phyloP scores from a whole-genome alignment of 2,888 invertebrate genomes.

The Crocallis elinguaria region DNA sequence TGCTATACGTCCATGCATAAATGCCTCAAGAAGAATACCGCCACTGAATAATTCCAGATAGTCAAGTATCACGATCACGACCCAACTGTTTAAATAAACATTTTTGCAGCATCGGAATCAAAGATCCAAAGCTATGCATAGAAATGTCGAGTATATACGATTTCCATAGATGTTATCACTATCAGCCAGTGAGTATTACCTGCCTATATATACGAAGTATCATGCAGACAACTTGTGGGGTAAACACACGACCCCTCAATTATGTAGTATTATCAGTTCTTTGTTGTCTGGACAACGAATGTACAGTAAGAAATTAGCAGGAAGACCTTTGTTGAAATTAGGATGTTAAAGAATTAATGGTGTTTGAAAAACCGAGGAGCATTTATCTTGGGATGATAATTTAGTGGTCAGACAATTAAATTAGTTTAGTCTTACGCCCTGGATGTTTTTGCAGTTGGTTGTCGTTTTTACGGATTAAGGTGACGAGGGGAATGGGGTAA shows the following conservation, averaged over 20 bases:
- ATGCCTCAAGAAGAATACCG: too few relatives aligned
- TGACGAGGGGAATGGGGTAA: too few relatives aligned
- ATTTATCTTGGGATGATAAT: too few relatives aligned
- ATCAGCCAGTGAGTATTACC: constrained; percentile 22
- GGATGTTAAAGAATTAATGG: constrained; percentile 14
- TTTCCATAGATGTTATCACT: constrained; percentile 26
- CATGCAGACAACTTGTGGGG: constrained; percentile 24
- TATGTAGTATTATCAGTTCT: constrained; percentile 43
- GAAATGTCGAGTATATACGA: constrained; percentile 18
- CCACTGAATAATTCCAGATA: too few relatives aligned
- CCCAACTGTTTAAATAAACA: too few relatives aligned
- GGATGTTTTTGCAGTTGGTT: too few relatives aligned
- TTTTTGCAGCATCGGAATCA: constrained; percentile 3
- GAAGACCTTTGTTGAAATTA: constrained; percentile 21
- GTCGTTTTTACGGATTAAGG: too few relatives aligned
- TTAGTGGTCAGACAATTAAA: too few relatives aligned
- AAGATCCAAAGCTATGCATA: constrained; percentile 14
- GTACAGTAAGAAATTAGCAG: constrained; percentile 30
- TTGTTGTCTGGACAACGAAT: constrained; percentile 52
- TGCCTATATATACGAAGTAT: constrained; percentile 35
- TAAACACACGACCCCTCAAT: constrained; percentile 41
- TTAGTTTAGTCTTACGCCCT: too few relatives aligned
- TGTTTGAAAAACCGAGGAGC: neutral
- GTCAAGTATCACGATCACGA: too few relatives aligned
- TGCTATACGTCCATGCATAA: too few relatives aligned